Conservation (phyloP, 2,797 vertebrate genomes). For the Nyctibius grandis region DNA sequence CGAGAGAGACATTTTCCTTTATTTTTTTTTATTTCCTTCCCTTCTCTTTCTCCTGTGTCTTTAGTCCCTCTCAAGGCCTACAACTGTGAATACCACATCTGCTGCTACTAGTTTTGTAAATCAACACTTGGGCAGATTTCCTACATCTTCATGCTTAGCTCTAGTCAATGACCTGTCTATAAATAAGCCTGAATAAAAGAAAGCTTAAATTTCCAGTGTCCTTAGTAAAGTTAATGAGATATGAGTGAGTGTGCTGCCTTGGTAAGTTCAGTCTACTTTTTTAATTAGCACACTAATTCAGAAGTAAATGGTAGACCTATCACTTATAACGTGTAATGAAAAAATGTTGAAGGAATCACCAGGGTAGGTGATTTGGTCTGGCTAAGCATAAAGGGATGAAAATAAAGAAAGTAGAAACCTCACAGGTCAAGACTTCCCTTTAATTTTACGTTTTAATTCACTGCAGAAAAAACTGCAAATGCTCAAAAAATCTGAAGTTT, state of each 20-base stretch:
- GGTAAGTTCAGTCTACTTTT: neutral
- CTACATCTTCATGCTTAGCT: neutral
- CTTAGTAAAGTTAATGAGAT: conserved; percentile 28
- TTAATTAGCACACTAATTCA: neutral
- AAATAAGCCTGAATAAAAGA: conserved; percentile 4
- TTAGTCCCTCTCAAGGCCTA: neutral
- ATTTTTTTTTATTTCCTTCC: neutral
- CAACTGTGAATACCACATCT: neutral
- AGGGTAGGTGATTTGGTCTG: neutral
- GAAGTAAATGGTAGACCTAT: neutral
- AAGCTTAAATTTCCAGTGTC: neutral
- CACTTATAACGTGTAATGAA: neutral
- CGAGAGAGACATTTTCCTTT: neutral
- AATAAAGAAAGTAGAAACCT: neutral
- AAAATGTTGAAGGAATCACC: neutral
- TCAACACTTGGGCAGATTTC: neutral
- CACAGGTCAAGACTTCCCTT: neutral
- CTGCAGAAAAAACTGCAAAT: neutral
- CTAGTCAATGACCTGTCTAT: neutral
- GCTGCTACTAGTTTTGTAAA: neutral
- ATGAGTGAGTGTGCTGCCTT: neutral
- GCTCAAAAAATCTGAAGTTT: neutral
- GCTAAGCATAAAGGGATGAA: neutral
- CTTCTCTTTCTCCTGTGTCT: neutral
- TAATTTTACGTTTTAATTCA: neutral